Evolutionary conservation across 2,113 vertebrate species (phyloP).

Genomic region (Manacus vitellinus): DNA sequence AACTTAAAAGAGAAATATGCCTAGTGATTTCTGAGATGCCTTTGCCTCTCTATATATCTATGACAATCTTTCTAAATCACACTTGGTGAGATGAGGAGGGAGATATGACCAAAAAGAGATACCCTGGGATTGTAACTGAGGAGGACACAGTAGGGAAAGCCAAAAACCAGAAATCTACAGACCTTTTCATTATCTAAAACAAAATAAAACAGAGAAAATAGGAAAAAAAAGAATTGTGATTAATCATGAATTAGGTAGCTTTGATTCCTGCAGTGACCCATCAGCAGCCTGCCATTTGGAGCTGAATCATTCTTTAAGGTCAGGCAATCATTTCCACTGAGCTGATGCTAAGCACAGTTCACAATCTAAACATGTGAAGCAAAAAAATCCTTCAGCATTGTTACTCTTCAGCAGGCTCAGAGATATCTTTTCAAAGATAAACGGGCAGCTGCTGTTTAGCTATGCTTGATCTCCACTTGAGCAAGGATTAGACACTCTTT

Average conservation of each 20-base stretch:
- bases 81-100: neutral
- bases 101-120: neutral
- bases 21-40: neutral
- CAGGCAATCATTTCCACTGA: neutral
- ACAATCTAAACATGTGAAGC: neutral
- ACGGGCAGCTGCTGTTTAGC: neutral
- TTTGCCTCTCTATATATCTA: neutral
- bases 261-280: neutral
- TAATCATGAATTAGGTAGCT: neutral
- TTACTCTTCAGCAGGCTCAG: neutral
- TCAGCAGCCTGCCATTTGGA: neutral
- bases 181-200: neutral
- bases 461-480: neutral
- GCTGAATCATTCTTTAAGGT: constrained; percentile 8
- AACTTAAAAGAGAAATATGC: neutral
- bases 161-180: neutral
- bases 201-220: neutral
- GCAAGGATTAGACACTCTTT: neutral
- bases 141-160: neutral
- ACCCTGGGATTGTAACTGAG: neutral
- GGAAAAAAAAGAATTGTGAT: neutral
- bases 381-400: neutral
- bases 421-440: neutral
- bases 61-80: neutral
- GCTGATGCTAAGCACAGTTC: neutral